A percentile compares a stretch with the other conserved stretches of the same genome.
Evolutionary conservation across 2,797 vertebrate species (phyloP).

Genomic region (Loris lydekkerianus): DNA sequence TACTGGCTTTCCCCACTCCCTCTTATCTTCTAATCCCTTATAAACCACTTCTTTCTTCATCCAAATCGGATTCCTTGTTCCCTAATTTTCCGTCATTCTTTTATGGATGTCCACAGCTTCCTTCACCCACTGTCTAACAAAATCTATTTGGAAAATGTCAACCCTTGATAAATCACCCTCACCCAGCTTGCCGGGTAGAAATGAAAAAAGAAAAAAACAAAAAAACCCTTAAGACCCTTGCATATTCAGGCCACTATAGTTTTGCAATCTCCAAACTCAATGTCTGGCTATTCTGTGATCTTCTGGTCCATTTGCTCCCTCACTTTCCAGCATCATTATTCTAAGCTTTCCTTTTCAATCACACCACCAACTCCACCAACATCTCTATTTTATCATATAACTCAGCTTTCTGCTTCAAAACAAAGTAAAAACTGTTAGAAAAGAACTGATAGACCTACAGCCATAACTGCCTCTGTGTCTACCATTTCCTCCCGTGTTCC

Average conservation of each 20-base stretch:
- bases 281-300: not conserved
- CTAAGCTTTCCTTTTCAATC: not conserved
- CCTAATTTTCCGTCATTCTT: not conserved
- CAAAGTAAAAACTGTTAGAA: not conserved
- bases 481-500: not conserved
- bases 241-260: not conserved
- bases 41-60: not conserved
- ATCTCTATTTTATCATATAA: not conserved
- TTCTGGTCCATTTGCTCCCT: not conserved
- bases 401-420: constrained; percentile 1
- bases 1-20: not conserved
- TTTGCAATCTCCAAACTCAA: not conserved
- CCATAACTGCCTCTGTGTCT: no score
- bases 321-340: not conserved
- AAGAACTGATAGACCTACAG: not conserved
- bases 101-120: not conserved
- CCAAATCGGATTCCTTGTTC: not conserved
- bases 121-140: not conserved
- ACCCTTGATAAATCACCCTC: not conserved
- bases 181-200: not conserved
- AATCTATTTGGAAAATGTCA: not conserved
- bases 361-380: not conserved
- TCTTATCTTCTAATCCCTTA: not conserved
- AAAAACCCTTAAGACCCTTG: not conserved
- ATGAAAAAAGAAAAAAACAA: not conserved